Evolutionary conservation across 2,888 invertebrate genomes (phyloP), one percentile per base, ranked within the genome.

Genomic region (Pachymerium ferrugineum): DNA sequence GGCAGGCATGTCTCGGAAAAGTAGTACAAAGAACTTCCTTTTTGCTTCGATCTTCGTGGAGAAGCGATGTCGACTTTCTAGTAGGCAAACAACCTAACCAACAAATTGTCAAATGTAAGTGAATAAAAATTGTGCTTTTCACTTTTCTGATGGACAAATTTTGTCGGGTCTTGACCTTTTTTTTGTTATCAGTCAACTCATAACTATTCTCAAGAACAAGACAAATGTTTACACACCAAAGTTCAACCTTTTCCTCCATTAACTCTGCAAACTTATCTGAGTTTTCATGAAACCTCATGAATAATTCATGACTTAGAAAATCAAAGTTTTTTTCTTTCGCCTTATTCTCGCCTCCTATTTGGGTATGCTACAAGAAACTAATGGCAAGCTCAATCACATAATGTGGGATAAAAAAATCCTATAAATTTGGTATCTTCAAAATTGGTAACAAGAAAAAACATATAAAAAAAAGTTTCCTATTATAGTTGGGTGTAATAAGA

Each of bases 31-130:
- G 76, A 47, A 75, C 74, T 19, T 47, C 76, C 35, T 76, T 74
- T 54, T 82, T 93, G 12, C 82, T 93, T n/a, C 89, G 90, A 80
- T 88, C 89, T 1, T 90, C 89, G 72, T 89, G 90, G 83, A 93
- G 92, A 92, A 88, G 90, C 12, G 93, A 93, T 79, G 93, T 92
- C 80, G 87, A 88, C 16, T 93, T 93, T 80, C 84, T 92, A 76
- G 92, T 93, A 62, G 93, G 93, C 0, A 87, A 88, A 8, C 89
- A 90, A 79, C 89, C 90, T 0, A 88, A 90, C 80, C 91, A 91
- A 35, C 74, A 75, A 72, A 14, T 73, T 5, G 31, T 76, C 31
- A 80, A 78, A 79, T 79, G 81, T 81, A 77, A 76, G 75, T 67
- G 5, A 42, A 47, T 19, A 42, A 42, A 42, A 42, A 14, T 42